Evolutionary conservation across 2,888 invertebrate species (phyloP).

Genomic region (Drosophila borealis): DNA sequence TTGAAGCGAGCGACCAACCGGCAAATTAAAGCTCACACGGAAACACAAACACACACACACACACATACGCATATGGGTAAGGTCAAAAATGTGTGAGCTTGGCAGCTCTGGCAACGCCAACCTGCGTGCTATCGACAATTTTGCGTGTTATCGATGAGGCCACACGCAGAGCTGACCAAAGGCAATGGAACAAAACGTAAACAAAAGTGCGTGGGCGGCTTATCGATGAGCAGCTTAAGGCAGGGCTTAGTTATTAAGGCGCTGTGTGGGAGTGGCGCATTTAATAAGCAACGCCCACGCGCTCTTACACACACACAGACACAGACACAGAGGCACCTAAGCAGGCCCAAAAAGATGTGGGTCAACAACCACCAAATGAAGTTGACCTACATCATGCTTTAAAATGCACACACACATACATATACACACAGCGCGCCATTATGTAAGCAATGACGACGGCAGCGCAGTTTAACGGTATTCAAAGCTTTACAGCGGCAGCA

Average conservation of each 20-base stretch:
- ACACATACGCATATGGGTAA: conserved; percentile 25
- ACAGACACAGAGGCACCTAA: conserved; percentile 26
- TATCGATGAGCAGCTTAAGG: conserved; percentile 46
- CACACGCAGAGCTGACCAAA: conserved; percentile 9
- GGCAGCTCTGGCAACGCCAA: conserved; percentile 12
- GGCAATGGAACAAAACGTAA: not conserved
- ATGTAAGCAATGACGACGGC: conserved; percentile 63
- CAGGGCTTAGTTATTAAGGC: conserved; percentile 23
- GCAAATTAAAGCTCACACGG: conserved; percentile 64
- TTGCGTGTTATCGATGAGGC: conserved; percentile 25
- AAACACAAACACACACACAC: conserved; percentile 10
- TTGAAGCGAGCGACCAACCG: conserved; percentile 46
- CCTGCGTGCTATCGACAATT: conserved; percentile 24
- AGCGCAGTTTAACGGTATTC: conserved; percentile 67
- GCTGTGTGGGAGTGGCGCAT: conserved; percentile 49
- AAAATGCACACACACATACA: conserved; percentile 63
- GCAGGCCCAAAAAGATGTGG: conserved; percentile 68
- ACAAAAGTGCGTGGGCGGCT: conserved; percentile 16
- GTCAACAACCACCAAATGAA: conserved; percentile 78
- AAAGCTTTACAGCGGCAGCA: conserved; percentile 12
- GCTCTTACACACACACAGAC: conserved; percentile 17
- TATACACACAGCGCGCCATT: conserved; percentile 40
- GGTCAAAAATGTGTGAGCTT: conserved; percentile 32
- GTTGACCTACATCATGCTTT: conserved; percentile 75
- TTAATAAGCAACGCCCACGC: conserved; percentile 30